These are phyloP conservation scores for Tragelaphus buxtoni DNA, from an alignment of 2,113 vertebrate genomes.

Conservation along the genomic window DNA sequence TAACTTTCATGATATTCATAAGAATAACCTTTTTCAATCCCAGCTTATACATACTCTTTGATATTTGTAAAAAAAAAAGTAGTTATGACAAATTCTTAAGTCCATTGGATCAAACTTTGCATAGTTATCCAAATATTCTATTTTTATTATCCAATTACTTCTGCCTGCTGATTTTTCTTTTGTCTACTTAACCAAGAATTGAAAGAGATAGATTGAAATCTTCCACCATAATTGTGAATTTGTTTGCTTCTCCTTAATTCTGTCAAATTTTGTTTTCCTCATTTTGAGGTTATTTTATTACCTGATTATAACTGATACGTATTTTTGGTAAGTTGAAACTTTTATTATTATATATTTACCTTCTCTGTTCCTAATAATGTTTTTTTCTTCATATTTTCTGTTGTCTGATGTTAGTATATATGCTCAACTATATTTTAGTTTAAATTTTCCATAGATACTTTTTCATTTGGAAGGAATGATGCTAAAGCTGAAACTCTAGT, in stretches of 20 bases:
- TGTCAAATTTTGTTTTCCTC: background rate
- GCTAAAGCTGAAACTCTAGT: too few species aligned
- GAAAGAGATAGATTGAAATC: background rate
- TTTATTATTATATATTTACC: background rate
- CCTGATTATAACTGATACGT: background rate
- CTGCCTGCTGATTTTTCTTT: background rate
- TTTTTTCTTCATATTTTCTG: background rate
- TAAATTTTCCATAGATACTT: background rate
- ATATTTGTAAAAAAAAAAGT: background rate
- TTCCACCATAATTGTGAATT: background rate
- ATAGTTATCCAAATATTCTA: background rate
- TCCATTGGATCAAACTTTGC: background rate
- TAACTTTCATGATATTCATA: background rate
- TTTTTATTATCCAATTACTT: background rate
- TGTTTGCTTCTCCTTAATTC: background rate
- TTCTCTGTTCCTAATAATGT: background rate
- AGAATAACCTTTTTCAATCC: background rate
- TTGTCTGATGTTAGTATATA: background rate
- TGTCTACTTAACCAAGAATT: background rate
- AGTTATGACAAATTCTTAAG: background rate
- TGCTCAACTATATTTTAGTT: background rate
- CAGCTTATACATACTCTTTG: background rate
- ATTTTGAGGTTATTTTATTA: background rate
- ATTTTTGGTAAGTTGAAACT: background rate
- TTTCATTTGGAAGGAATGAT: background rate